phyloP scores from a whole-genome alignment of 2,113 vertebrate genomes.

The Aythya baeri region DNA sequence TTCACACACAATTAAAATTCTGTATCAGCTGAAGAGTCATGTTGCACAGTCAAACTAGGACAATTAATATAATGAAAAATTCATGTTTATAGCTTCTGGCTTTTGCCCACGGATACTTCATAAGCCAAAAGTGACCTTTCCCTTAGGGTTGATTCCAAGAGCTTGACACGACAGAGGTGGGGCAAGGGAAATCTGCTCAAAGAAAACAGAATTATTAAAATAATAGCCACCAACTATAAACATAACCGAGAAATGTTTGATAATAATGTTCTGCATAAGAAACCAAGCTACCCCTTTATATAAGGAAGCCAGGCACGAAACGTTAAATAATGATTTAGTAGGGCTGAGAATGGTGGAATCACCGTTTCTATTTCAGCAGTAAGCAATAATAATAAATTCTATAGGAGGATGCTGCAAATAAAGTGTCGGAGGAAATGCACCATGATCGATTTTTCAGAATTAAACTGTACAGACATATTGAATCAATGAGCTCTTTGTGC shows the following conservation, averaged over 20 bases:
- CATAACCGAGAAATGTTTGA: neutral
- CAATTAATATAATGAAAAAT: constrained; percentile 83
- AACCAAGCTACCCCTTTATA: neutral
- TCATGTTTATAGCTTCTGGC: constrained; percentile 65
- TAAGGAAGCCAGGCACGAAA: neutral
- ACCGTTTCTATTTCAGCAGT: constrained; percentile 39
- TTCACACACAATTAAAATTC: constrained; percentile 78
- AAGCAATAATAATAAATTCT: constrained; percentile 55
- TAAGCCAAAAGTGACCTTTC: constrained; percentile 58
- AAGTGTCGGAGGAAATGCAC: constrained; percentile 62
- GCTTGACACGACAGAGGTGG: neutral
- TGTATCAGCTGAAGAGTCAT: constrained; percentile 41
- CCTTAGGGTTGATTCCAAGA: constrained; percentile 68
- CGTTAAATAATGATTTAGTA: neutral
- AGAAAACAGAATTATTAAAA: constrained; percentile 44
- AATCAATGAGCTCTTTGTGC: constrained; percentile 59
- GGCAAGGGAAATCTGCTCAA: constrained; percentile 12
- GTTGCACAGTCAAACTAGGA: constrained; percentile 69
- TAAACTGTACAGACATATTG: constrained; percentile 24
- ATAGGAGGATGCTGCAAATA: constrained; percentile 41
- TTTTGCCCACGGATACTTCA: constrained; percentile 61
- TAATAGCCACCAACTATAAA: neutral
- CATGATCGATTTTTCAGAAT: constrained; percentile 58
- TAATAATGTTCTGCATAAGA: neutral
- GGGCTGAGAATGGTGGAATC: constrained; percentile 1